Evolutionary conservation across 2,888 invertebrate species (phyloP).

Genomic region (Gortyna flavago): DNA sequence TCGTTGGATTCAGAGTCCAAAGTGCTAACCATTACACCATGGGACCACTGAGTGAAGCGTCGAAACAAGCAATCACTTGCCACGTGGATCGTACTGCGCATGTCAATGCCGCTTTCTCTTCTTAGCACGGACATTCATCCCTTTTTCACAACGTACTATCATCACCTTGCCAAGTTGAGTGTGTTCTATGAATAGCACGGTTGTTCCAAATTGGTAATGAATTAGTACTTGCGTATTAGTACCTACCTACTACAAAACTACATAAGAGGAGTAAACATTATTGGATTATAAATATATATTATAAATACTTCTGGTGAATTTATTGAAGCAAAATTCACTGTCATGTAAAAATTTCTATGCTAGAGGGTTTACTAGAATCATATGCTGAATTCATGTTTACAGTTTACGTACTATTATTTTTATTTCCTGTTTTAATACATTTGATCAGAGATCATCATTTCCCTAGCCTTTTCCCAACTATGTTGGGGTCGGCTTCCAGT

Average conservation of each 20-base stretch:
- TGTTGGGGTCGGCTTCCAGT: too few species aligned
- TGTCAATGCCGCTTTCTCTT: conserved; percentile 58
- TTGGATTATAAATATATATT: background rate
- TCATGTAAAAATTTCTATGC: too few species aligned
- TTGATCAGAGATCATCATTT: too few species aligned
- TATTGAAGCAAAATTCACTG: background rate
- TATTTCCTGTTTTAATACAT: too few species aligned
- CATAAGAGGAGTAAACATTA: background rate
- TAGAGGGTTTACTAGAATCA: too few species aligned
- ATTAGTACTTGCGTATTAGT: conserved; percentile 1
- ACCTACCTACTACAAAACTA: background rate
- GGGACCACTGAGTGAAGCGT: conserved; percentile 84
- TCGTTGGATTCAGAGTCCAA: conserved; percentile 95
- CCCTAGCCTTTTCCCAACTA: too few species aligned
- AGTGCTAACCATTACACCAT: conserved; percentile 95
- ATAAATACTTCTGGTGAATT: background rate
- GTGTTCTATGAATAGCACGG: conserved; percentile 36
- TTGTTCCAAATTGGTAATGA: conserved; percentile 23
- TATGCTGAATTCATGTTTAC: too few species aligned
- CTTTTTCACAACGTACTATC: conserved; percentile 5
- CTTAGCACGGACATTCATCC: conserved; percentile 25
- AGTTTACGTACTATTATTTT: too few species aligned
- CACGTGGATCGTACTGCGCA: conserved; percentile 71
- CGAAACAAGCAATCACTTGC: conserved; percentile 65
- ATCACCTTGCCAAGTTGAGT: conserved; percentile 18